Evolutionary conservation across 1,140 invertebrate species (phyloP), one percentile per base, ranked within the genome.

Genomic region (Pseudachorutes palmiensis): DNA sequence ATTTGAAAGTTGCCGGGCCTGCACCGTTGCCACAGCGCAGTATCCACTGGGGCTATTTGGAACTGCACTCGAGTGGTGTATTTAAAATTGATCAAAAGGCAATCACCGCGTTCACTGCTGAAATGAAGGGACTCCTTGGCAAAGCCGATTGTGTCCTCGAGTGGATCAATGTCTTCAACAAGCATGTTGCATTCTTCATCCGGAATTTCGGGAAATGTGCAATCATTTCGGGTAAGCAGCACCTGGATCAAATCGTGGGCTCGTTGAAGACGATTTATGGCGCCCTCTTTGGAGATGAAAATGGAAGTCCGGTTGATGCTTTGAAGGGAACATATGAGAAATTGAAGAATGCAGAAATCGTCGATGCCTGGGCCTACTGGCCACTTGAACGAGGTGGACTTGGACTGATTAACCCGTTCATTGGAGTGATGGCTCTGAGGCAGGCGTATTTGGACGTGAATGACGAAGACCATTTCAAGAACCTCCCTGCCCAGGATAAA

Each of bases 351-450:
- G 48, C 22, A 26, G 65, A 70, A 9, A 48, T 60, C 2, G 48
- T 70, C 31, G 69, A 70, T 41, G 65, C 55, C 26, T 70, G 69
- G 69, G 33, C 58, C 14, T 64, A 67, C 33, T 70, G 69, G 69
- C 65, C 69, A 59, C 12, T 67, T 41, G 33, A 70, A 26, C 1
- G 28, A 24, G 69, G 69, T 1, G 69, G 69, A 2, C 45, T 70
- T 2, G 61, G 49, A 26, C 55, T 70, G 24, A 29, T 51, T 1
- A 70, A 70, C 32, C 64, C 68, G 2, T 70, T 70, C 41, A 2
- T 70, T 19, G 68, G 33, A 24, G 24, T 70, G 14, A 62, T 63
- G 16, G 41, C 68, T 3, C 90, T 19, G 92, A 97, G 78, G 16
- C 16, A 29, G 19, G 29, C 59, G 24, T 61, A 61, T 29, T 51